Conservation (phyloP, 2,797 vertebrate species). For the Aselliscus stoliczkanus region DNA sequence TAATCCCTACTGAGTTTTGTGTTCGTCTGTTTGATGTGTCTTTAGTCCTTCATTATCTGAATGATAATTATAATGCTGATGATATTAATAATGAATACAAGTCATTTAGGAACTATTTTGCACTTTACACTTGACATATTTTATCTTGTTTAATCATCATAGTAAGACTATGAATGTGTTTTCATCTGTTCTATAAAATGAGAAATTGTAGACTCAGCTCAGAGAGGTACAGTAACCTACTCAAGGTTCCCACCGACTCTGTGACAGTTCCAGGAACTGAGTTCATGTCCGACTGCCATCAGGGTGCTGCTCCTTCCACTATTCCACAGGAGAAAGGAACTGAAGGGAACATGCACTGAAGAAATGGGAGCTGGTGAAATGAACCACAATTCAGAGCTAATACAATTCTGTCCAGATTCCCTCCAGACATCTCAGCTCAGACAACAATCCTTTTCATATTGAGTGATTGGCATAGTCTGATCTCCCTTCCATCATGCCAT, state of each 20-base stretch:
- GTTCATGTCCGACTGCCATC: background rate
- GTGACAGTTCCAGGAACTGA: background rate
- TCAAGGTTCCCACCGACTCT: background rate
- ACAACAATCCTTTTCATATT: background rate
- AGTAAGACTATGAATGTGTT: background rate
- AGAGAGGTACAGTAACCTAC: background rate
- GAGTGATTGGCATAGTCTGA: too few relatives aligned
- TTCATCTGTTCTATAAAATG: background rate
- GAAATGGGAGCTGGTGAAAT: background rate
- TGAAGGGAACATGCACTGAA: background rate
- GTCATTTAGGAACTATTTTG: background rate
- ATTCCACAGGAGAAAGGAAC: background rate
- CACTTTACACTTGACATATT: background rate
- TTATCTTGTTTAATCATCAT: background rate
- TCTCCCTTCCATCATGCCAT: too few relatives aligned
- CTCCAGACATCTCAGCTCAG: background rate
- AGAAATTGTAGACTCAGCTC: background rate
- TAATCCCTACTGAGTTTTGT: background rate
- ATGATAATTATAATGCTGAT: background rate
- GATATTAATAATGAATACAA: background rate
- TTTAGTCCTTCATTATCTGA: background rate
- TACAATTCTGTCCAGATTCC: background rate
- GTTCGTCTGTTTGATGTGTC: background rate
- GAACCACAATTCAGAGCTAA: background rate
- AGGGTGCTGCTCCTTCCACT: background rate